Evolutionary conservation across 2,888 invertebrate genomes (phyloP).

Genomic region (Plebejus argus): DNA sequence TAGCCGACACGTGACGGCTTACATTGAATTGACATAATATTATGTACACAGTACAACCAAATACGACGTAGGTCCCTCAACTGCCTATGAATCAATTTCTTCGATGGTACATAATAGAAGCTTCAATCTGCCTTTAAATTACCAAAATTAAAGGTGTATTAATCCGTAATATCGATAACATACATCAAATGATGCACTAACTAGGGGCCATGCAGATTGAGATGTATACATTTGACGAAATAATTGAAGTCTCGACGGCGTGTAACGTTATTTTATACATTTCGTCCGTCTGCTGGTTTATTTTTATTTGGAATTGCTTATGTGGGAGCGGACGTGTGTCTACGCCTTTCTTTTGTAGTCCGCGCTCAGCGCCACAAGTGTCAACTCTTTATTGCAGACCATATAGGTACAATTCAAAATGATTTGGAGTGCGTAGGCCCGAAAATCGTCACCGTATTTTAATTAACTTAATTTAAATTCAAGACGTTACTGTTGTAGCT

Average conservation of each 20-base stretch:
- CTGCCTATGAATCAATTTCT: too few relatives aligned
- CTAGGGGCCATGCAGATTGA: background rate
- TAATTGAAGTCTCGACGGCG: conserved; percentile 24
- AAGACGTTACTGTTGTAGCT: too few relatives aligned
- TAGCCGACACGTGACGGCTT: too few relatives aligned
- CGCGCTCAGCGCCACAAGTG: conserved; percentile 40
- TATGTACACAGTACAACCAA: too few relatives aligned
- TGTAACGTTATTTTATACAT: conserved; percentile 32
- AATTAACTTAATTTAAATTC: too few relatives aligned
- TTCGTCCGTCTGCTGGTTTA: conserved; percentile 54
- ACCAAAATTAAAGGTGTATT: background rate
- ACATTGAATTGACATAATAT: too few relatives aligned
- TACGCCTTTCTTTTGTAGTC: conserved; percentile 57
- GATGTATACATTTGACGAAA: background rate
- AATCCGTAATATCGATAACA: background rate
- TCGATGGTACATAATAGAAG: background rate
- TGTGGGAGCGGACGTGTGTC: conserved; percentile 67
- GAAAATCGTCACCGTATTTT: too few relatives aligned
- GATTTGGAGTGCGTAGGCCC: background rate
- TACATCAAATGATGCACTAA: background rate
- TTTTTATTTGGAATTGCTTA: conserved; percentile 60
- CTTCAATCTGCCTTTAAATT: background rate
- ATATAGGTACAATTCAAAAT: conserved; percentile 3
- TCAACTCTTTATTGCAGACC: conserved; percentile 34
- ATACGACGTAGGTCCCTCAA: too few relatives aligned